phyloP scores from a whole-genome alignment of 1,140 invertebrate genomes.

The Matsumurasca onukii region DNA sequence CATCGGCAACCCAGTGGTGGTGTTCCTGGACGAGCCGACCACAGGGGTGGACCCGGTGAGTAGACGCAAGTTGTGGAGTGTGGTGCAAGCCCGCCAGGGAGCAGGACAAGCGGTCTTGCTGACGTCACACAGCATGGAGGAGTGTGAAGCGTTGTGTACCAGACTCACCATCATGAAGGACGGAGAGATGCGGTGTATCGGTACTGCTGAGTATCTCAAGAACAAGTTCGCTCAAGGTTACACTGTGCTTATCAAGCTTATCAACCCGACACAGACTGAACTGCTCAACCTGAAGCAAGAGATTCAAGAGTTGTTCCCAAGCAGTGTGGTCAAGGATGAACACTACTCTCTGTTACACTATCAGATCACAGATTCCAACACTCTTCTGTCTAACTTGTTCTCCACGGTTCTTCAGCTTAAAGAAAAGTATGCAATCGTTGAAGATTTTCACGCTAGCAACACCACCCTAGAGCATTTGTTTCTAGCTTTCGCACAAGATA shows the following conservation, averaged over 20 bases:
- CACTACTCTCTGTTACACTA: conserved; percentile 4
- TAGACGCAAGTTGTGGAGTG: conserved; percentile 52
- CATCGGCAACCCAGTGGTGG: conserved; percentile 76
- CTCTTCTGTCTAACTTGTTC: not conserved
- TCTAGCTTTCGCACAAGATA: not conserved
- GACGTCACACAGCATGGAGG: too few species aligned
- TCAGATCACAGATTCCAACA: not conserved
- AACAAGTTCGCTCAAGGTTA: conserved; percentile 50
- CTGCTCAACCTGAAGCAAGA: not conserved
- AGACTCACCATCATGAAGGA: conserved; percentile 86
- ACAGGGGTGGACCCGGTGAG: conserved; percentile 46
- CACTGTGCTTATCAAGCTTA: conserved; percentile 49
- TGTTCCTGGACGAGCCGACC: too few species aligned
- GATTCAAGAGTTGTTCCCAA: not conserved
- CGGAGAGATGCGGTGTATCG: conserved; percentile 58
- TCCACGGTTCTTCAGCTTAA: not conserved
- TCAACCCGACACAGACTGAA: not conserved
- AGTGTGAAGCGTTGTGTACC: conserved; percentile 84
- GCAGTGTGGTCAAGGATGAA: conserved; percentile 4
- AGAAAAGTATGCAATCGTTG: not conserved
- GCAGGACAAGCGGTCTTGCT: conserved; percentile 61
- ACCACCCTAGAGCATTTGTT: conserved; percentile 9
- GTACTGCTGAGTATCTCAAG: conserved; percentile 52
- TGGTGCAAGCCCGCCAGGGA: conserved; percentile 37
- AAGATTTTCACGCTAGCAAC: not conserved